Conservation (phyloP, 2,888 invertebrate species). For the Pycnomerus fuliginosus region DNA sequence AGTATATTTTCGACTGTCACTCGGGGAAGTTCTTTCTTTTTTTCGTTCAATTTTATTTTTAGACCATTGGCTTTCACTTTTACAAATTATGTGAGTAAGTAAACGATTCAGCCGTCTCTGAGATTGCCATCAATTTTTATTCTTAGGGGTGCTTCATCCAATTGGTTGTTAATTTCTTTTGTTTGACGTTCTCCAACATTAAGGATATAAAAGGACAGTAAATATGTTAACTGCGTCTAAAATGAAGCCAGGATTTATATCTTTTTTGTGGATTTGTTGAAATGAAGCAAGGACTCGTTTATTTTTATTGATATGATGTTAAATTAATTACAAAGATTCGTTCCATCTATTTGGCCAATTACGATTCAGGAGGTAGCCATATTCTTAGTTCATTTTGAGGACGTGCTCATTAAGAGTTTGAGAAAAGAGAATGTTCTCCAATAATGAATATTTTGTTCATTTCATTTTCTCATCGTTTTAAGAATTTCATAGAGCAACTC, state of each 20-base stretch:
- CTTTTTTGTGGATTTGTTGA: slow-evolving; percentile 7
- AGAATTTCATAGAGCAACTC: not conserved
- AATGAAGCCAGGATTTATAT: slow-evolving; percentile 15
- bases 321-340: slow-evolving; percentile 10
- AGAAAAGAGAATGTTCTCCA: too few species aligned
- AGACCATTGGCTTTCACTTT: not conserved
- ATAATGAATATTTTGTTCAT: too few species aligned
- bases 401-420: too few species aligned
- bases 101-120: not conserved
- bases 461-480: slow-evolving; percentile 1
- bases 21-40: not conserved
- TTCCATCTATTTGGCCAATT: slow-evolving; percentile 8
- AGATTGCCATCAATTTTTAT: not conserved
- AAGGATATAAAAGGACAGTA: slow-evolving; percentile 18
- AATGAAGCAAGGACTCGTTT: not conserved
- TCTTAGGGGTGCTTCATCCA: slow-evolving; percentile 6
- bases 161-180: slow-evolving; percentile 18
- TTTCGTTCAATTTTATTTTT: not conserved
- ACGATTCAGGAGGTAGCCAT: slow-evolving; percentile 3
- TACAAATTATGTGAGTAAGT: not conserved
- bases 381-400: slow-evolving; percentile 17
- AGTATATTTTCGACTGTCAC: slow-evolving; percentile 13
- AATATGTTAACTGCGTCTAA: slow-evolving; percentile 22
- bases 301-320: slow-evolving; percentile 10
- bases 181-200: slow-evolving; percentile 16